phyloP scores from a whole-genome alignment of 2,888 invertebrate species.

The Tortrix viridana region DNA sequence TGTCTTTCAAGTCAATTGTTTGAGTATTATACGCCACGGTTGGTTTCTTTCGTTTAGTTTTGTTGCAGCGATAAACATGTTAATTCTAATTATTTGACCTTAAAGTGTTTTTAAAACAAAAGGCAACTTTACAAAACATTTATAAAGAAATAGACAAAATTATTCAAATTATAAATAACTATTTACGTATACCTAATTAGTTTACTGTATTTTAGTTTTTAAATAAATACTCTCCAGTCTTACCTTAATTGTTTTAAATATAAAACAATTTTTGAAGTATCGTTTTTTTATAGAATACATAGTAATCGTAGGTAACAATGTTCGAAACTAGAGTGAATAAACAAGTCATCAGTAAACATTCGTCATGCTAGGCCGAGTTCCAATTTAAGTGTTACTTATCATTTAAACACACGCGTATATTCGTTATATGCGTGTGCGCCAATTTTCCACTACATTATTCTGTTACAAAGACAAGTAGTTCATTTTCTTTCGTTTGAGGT shows the following conservation, averaged over 20 bases:
- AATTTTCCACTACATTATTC: conserved; percentile 36
- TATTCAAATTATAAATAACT: too few species aligned
- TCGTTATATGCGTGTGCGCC: conserved; percentile 19
- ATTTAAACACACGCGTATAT: conserved; percentile 6
- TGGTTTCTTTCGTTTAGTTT: neutral
- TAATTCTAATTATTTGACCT: neutral
- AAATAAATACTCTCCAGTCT: neutral
- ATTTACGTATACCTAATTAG: too few species aligned
- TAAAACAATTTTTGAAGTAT: neutral
- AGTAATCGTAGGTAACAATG: too few species aligned
- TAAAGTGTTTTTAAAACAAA: too few species aligned
- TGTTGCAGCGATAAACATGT: neutral
- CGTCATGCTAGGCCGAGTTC: conserved; percentile 20
- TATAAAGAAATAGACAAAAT: too few species aligned
- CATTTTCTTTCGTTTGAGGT: conserved; percentile 28
- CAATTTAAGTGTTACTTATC: conserved; percentile 26
- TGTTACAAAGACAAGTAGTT: conserved; percentile 26
- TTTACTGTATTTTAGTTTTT: too few species aligned
- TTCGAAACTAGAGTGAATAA: conserved; percentile 2
- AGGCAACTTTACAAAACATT: too few species aligned
- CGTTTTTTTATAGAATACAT: too few species aligned
- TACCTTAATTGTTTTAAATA: too few species aligned
- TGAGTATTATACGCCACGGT: neutral
- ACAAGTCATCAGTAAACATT: conserved; percentile 22
- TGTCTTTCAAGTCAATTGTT: conserved; percentile 14